These are phyloP conservation scores for Mythimna pallens DNA, from an alignment of 2,888 invertebrate genomes.

Conservation along the genomic window DNA sequence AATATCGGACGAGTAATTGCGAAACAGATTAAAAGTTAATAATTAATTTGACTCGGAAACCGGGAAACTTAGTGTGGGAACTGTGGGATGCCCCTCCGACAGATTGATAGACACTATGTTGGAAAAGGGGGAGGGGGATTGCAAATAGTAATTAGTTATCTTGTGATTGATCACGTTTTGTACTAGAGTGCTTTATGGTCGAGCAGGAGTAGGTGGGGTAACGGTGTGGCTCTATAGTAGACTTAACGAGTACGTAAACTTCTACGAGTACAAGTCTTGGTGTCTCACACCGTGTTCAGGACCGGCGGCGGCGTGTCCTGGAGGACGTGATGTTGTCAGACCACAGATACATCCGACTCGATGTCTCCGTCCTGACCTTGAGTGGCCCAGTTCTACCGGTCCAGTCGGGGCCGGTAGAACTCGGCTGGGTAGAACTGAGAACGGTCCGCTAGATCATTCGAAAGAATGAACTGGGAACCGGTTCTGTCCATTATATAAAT, in stretches of 20 bases:
- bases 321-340: neutral
- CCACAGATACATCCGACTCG: neutral
- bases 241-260: too few species aligned
- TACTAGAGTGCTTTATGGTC: neutral
- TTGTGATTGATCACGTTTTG: neutral
- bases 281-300: neutral
- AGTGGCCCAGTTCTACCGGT: neutral
- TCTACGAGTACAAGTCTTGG: too few species aligned
- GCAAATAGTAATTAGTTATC: neutral
- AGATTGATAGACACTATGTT: neutral
- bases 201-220: neutral
- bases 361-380: neutral
- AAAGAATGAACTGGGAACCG: too few species aligned
- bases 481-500: too few species aligned
- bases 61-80: slow-evolving; percentile 13
- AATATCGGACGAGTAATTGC: slow-evolving; percentile 31
- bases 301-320: neutral
- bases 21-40: slow-evolving; percentile 41
- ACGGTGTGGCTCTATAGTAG: too few species aligned
- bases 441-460: neutral
- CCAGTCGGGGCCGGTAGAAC: neutral
- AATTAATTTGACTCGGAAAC: slow-evolving; percentile 41
- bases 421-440: too few species aligned
- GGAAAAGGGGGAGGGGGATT: neutral
- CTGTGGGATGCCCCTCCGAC: slow-evolving; percentile 24